phyloP scores from a whole-genome alignment of 2,797 vertebrate species.

The Remorina albescens region DNA sequence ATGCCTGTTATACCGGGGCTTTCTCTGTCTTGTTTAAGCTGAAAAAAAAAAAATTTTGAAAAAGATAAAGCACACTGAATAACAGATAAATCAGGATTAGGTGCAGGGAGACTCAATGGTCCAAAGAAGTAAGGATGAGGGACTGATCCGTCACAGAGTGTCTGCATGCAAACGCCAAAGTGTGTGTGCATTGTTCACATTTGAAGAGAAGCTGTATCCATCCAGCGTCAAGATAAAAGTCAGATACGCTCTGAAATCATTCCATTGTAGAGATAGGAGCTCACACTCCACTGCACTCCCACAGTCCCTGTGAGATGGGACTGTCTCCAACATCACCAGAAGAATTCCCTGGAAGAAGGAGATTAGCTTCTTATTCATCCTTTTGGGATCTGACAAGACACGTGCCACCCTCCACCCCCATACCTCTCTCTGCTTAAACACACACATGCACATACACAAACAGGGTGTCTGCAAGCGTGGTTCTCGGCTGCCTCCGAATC shows the following conservation, averaged over 20 bases:
- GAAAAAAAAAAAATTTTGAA: no score
- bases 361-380: slow-evolving; percentile 82
- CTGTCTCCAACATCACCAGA: slow-evolving; percentile 65
- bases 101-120: slow-evolving; percentile 28
- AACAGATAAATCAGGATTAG: slow-evolving; percentile 12
- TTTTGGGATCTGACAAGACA: slow-evolving; percentile 76
- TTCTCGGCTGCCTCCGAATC: slow-evolving; percentile 60
- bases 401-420: slow-evolving; percentile 37
- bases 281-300: slow-evolving; percentile 61
- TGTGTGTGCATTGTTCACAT: slow-evolving; percentile 38
- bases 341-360: slow-evolving; percentile 75
- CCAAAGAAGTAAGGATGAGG: slow-evolving; percentile 37
- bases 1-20: background rate
- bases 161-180: slow-evolving; percentile 14
- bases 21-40: slow-evolving; percentile 7
- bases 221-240: slow-evolving; percentile 51
- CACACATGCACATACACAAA: slow-evolving; percentile 56
- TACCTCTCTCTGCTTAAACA: slow-evolving; percentile 52
- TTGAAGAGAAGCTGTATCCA: slow-evolving; percentile 39
- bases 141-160: slow-evolving; percentile 6
- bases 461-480: slow-evolving; percentile 46
- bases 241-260: slow-evolving; percentile 55
- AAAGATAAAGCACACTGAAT: slow-evolving; percentile 44
- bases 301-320: slow-evolving; percentile 62
- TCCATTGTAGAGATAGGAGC: slow-evolving; percentile 46